Conservation (phyloP, 2,113 vertebrate species). For the Forbesichthys papilliferus region DNA sequence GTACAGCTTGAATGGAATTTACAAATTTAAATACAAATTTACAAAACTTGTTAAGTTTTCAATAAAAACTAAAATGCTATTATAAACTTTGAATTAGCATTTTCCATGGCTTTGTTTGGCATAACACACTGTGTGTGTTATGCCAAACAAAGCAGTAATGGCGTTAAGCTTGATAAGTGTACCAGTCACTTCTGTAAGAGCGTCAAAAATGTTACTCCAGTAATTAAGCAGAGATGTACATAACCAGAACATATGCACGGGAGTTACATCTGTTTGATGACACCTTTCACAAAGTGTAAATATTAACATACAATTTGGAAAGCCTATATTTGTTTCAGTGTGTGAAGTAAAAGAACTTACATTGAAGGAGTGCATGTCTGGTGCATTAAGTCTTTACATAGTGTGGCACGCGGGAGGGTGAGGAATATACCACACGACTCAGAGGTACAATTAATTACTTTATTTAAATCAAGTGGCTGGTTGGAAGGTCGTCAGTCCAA, state of each 20-base stretch:
- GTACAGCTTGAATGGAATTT: too few species aligned
- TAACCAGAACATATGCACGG: background rate
- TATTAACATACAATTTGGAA: background rate
- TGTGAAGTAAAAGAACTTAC: background rate
- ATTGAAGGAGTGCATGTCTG: background rate
- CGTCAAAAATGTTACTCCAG: background rate
- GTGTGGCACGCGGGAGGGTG: too few species aligned
- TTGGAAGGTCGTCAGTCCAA: too few species aligned
- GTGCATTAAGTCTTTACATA: background rate
- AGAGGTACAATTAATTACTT: too few species aligned
- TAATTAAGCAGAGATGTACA: background rate
- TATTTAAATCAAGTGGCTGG: too few species aligned
- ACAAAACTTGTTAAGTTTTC: too few species aligned
- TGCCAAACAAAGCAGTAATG: background rate
- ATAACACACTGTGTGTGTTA: background rate
- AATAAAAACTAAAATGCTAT: too few species aligned
- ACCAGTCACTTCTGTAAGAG: background rate
- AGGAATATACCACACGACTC: too few species aligned
- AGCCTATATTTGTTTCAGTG: conserved; percentile 2
- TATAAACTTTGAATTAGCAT: too few species aligned
- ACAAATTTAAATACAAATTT: too few species aligned
- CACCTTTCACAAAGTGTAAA: background rate
- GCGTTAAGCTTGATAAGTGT: background rate
- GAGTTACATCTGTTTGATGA: background rate
- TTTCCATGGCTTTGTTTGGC: too few species aligned